Base-by-base conservation (phyloP, 2,888 invertebrate species). In the Gerris lacustris region DNA sequence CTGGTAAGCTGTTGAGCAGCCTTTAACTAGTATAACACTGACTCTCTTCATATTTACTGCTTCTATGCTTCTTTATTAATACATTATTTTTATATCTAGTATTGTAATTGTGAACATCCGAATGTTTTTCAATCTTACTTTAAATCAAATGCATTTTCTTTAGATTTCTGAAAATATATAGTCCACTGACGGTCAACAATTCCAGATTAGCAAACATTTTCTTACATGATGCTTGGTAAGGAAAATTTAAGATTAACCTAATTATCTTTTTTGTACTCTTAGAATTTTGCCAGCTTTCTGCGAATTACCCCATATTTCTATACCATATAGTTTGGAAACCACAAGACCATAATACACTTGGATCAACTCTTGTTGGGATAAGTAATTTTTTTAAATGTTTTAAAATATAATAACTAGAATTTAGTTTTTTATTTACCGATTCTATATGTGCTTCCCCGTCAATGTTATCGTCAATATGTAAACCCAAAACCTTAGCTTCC, bases 271-370 rank as follows among this genome's bases (percentile, higher is more conserved):
- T 55, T 55, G 55, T 2, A 15, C 15, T 55, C 15, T 55, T 55
- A 55, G 15, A 55, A 55, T 55, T 55, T 55, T 55, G 2, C 15
- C 55, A 55, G 55, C 55, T 55, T 55, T 55, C 15, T 9, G 15
- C 15, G 55, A 55, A 55, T 55, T 55, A 55, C 55, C 55, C 55
- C 55, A 55, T 55, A 55, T 55, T 55, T 55, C 55, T 55, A 55
- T 55, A 11, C 55, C 55, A 55, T 55, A 55, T 15, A 55, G 55
- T 15, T 55, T 55, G 15, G 55, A 55, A 9, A 55, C 55, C 15
- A 55, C 55, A 9, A 55, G 55, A 55, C 55, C 55, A 55, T 55
- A 55, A 55, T 55, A 55, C 9, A 55, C 15, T 55, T 55, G 55
- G 15, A 55, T 55, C 15, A 55, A 15, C 15, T 55, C 55, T 11